A percentile compares a stretch with the other conserved stretches of the same genome.
These are phyloP conservation scores for Acanthochromis polyacanthus DNA, from an alignment of 2,113 vertebrate species.

Conservation along the genomic window DNA sequence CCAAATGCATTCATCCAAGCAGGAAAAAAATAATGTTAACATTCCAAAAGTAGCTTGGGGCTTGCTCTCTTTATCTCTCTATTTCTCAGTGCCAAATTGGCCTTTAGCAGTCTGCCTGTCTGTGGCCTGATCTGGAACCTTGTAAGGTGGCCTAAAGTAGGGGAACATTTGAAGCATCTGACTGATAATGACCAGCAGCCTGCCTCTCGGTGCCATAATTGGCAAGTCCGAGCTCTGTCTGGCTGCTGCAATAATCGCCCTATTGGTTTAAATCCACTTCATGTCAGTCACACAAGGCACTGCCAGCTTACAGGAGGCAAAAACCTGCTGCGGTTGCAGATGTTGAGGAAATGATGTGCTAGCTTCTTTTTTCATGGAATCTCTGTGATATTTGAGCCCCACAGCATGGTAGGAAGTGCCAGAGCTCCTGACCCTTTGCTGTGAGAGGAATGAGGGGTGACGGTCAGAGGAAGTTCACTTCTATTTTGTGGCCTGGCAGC, in stretches of 20 bases:
- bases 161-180: slow-evolving; percentile 23
- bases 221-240: slow-evolving; percentile 51
- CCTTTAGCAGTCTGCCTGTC: slow-evolving; percentile 36
- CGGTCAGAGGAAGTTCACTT: slow-evolving; percentile 57
- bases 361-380: slow-evolving; percentile 24
- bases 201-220: slow-evolving; percentile 39
- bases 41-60: slow-evolving; percentile 42
- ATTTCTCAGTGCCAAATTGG: slow-evolving; percentile 60
- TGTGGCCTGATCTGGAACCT: slow-evolving; percentile 43
- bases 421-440: slow-evolving; percentile 48
- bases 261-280: slow-evolving; percentile 64
- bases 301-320: slow-evolving; percentile 58
- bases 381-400: slow-evolving; percentile 47
- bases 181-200: slow-evolving; percentile 56
- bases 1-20: slow-evolving; percentile 44
- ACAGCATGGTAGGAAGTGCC: slow-evolving; percentile 15
- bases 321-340: slow-evolving; percentile 70
- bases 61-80: slow-evolving; percentile 33
- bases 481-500: slow-evolving; percentile 13
- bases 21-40: slow-evolving; percentile 21
- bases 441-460: slow-evolving; percentile 37
- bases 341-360: slow-evolving; percentile 70
- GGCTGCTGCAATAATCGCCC: slow-evolving; percentile 50
- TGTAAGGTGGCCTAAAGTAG: slow-evolving; percentile 47
- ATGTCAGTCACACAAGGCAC: slow-evolving; percentile 43